phyloP scores from a whole-genome alignment of 2,797 vertebrate genomes.

The Danio albolineatus region DNA sequence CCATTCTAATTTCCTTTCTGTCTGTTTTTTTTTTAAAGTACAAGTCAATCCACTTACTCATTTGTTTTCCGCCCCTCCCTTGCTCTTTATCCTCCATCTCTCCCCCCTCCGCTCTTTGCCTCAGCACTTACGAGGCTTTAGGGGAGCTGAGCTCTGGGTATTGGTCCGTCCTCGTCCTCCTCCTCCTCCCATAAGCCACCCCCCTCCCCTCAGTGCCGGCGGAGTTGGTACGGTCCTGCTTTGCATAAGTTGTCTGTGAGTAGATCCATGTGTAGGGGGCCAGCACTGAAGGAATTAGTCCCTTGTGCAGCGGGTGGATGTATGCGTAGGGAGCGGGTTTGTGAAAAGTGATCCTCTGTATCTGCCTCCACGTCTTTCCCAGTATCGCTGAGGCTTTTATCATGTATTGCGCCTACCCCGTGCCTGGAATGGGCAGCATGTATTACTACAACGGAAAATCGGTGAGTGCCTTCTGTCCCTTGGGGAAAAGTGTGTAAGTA shows the following conservation, averaged over 20 bases:
- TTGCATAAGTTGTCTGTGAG: constrained; percentile 98
- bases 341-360: constrained; percentile 61
- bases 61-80: constrained; percentile 64
- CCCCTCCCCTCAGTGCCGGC: constrained; percentile 78
- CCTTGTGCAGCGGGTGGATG: constrained; percentile 82
- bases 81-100: constrained; percentile 46
- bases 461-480: constrained; percentile 83
- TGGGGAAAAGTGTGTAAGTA: constrained; percentile 43
- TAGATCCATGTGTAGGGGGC: constrained; percentile 87
- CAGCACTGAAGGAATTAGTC: constrained; percentile 87
- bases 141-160: constrained; percentile 77
- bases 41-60: constrained; percentile 76
- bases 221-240: constrained; percentile 91
- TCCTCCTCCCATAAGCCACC: constrained; percentile 70
- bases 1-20: constrained; percentile 62
- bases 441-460: constrained; percentile 99
- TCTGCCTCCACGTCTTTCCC: constrained; percentile 66
- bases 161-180: constrained; percentile 70
- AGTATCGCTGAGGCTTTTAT: constrained; percentile 74
- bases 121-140: constrained; percentile 83
- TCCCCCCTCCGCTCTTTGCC: constrained; percentile 75
- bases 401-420: constrained; percentile 98
- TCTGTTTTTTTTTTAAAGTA: constrained; percentile 51
- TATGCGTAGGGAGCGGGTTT: constrained; percentile 79
- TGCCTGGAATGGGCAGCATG: constrained; percentile 97